Evolutionary conservation across 2,113 vertebrate species (phyloP).

Genomic region (Pituophis catenifer): DNA sequence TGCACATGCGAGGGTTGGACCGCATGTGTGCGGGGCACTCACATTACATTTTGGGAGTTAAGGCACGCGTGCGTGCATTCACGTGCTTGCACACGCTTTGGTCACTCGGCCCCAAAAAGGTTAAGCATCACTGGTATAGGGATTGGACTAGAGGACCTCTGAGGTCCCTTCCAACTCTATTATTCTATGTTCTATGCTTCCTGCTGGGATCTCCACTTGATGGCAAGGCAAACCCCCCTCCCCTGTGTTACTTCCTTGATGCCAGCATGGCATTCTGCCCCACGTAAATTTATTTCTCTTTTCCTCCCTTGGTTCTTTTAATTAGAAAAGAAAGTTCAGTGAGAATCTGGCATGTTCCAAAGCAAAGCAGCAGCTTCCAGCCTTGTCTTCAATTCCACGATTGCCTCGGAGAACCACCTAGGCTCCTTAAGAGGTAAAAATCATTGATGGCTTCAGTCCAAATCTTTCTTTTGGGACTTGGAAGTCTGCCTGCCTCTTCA

Average conservation of each 20-base stretch:
- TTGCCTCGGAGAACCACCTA: not conserved
- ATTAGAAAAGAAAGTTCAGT: not conserved
- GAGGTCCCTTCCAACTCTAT: not conserved
- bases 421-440: not conserved
- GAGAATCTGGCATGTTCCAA: not conserved
- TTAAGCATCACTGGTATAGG: too few species aligned
- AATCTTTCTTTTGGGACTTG: not conserved
- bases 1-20: too few species aligned
- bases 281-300: not conserved
- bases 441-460: not conserved
- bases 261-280: not conserved
- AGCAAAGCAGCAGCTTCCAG: not conserved
- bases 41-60: too few species aligned
- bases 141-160: too few species aligned
- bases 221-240: not conserved
- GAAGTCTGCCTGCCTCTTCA: not conserved
- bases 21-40: too few species aligned
- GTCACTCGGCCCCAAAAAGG: too few species aligned
- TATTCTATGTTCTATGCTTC: not conserved
- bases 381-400: not conserved
- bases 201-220: not conserved
- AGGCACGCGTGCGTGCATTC: too few species aligned
- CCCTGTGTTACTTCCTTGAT: not conserved
- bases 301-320: not conserved
- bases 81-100: too few species aligned